Percentiles rank a stretch among this genome's conserved stretches.
These are phyloP conservation scores for Patella ulyssiponensis DNA, from an alignment of 2,888 invertebrate species.

Conservation along the genomic window DNA sequence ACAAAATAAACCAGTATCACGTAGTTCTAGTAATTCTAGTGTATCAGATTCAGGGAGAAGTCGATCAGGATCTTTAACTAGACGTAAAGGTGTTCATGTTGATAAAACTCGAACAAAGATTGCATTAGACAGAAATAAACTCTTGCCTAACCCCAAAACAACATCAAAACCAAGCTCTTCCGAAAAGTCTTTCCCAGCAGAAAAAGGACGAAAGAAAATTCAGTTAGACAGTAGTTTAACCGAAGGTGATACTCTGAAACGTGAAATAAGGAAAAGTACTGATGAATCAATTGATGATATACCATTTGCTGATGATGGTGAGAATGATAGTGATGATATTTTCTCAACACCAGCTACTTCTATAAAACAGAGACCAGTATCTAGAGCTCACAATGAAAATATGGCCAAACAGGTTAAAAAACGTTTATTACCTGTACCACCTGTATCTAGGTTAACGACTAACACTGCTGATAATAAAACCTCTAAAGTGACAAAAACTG, in stretches of 20 bases:
- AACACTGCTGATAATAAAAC: conserved; percentile 40
- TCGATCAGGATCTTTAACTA: conserved; percentile 4
- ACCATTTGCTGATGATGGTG: conserved; percentile 61
- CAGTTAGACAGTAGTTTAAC: conserved; percentile 53
- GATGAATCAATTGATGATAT: conserved; percentile 55
- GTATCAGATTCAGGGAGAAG: neutral
- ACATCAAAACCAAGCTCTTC: conserved; percentile 20
- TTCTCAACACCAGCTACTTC: conserved; percentile 65
- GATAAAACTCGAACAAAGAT: conserved; percentile 45
- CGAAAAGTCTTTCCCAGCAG: conserved; percentile 34
- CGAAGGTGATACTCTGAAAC: conserved; percentile 39
- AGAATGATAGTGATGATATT: conserved; percentile 58
- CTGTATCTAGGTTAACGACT: conserved; percentile 26
- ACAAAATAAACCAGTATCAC: conserved; percentile 13
- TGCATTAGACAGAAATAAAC: conserved; percentile 52
- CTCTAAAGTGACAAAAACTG: neutral
- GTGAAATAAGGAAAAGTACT: conserved; percentile 41
- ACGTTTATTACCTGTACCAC: conserved; percentile 55
- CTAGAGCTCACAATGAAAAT: conserved; percentile 28
- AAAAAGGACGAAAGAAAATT: conserved; percentile 42
- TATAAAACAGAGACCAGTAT: conserved; percentile 49
- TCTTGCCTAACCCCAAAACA: conserved; percentile 35
- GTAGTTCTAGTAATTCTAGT: conserved; percentile 8
- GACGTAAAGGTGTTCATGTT: neutral
- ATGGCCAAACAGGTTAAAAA: conserved; percentile 45